Conservation (phyloP, 2,888 invertebrate genomes). For the Rhingia rostrata region DNA sequence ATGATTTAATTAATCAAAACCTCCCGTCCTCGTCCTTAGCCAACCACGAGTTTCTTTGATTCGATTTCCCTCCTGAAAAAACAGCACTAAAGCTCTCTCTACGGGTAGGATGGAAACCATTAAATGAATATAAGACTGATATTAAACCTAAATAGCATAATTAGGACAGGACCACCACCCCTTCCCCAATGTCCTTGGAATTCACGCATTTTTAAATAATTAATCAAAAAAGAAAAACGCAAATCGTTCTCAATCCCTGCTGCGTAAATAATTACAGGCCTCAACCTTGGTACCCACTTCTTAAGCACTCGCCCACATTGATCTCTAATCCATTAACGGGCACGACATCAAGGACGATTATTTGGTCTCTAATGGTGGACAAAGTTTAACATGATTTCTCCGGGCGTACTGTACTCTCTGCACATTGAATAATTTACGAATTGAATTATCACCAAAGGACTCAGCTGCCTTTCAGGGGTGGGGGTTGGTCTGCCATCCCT, state of each 20-base stretch:
- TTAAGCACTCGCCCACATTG: neutral
- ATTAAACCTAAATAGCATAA: slow-evolving; percentile 17
- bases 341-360: slow-evolving; percentile 9
- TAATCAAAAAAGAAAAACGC: neutral
- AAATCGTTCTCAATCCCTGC: neutral
- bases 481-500: neutral
- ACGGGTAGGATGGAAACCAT: neutral
- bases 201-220: neutral
- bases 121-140: slow-evolving; percentile 2
- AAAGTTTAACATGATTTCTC: neutral
- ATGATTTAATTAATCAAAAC: no score
- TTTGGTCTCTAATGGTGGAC: slow-evolving; percentile 11
- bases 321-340: slow-evolving; percentile 28
- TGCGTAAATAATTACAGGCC: neutral
- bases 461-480: neutral
- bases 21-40: neutral
- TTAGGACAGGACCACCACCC: neutral
- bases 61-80: no score
- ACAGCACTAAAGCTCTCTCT: no score
- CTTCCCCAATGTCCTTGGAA: slow-evolving; percentile 7
- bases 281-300: neutral
- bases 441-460: slow-evolving; percentile 11
- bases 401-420: neutral
- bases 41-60: neutral
- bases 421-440: slow-evolving; percentile 17